Conservation (phyloP, 2,113 vertebrate species). For the Macrotis lagotis region DNA sequence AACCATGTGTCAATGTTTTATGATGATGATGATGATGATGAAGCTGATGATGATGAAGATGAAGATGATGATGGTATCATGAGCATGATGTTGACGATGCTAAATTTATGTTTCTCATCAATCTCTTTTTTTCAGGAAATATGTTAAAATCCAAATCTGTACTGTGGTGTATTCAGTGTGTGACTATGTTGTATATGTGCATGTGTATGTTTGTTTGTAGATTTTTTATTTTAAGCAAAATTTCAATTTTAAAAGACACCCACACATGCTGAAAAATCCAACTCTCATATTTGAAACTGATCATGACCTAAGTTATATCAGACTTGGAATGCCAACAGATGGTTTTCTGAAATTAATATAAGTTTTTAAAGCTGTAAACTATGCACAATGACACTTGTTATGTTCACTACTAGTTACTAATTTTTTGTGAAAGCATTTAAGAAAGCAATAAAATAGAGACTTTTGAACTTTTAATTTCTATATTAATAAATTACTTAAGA, state of each 20-base stretch:
- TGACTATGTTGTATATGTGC: too few species aligned
- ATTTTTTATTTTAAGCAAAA: neutral
- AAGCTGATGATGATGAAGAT: too few species aligned
- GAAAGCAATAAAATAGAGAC: constrained; percentile 59
- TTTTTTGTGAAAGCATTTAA: constrained; percentile 43
- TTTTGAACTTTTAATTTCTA: constrained; percentile 71
- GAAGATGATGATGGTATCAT: too few species aligned
- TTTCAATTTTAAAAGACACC: constrained; percentile 35
- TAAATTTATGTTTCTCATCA: too few species aligned
- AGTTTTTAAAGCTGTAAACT: constrained; percentile 54
- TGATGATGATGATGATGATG: too few species aligned
- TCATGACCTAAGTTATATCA: neutral
- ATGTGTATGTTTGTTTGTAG: too few species aligned
- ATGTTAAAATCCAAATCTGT: too few species aligned
- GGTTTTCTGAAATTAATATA: constrained; percentile 59
- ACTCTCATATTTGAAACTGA: constrained; percentile 49
- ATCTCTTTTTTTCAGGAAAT: too few species aligned
- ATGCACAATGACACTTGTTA: constrained; percentile 67
- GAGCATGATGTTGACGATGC: too few species aligned
- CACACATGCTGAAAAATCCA: neutral
- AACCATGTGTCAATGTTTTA: too few species aligned
- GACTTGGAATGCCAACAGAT: constrained; percentile 52
- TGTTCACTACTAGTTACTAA: constrained; percentile 71
- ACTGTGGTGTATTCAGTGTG: too few species aligned
- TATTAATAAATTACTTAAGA: constrained; percentile 78